These are phyloP conservation scores for Prosapia bicincta DNA, from an alignment of 2,888 invertebrate species.

Conservation along the genomic window DNA sequence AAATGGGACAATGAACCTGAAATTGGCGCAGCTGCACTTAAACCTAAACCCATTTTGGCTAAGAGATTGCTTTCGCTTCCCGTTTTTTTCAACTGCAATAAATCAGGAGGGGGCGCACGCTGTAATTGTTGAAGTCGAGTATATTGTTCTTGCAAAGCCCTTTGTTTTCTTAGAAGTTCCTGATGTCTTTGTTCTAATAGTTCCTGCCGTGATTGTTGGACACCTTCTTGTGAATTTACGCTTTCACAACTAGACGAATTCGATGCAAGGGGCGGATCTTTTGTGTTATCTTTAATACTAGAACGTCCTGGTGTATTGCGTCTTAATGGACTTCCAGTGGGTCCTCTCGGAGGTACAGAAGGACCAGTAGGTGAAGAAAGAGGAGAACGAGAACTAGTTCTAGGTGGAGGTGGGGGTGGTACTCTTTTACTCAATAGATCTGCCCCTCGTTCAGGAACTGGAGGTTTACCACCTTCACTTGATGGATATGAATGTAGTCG, in stretches of 20 bases:
- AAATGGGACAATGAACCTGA: slow-evolving; percentile 63
- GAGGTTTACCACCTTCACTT: slow-evolving; percentile 72
- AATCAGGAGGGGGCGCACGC: slow-evolving; percentile 61
- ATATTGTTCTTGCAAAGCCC: slow-evolving; percentile 87
- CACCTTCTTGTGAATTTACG: slow-evolving; percentile 68
- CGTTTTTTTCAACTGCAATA: slow-evolving; percentile 68
- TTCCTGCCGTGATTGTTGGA: slow-evolving; percentile 58
- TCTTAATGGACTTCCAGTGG: slow-evolving; percentile 46
- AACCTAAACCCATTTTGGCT: slow-evolving; percentile 74
- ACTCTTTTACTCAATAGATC: slow-evolving; percentile 73
- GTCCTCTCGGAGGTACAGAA: slow-evolving; percentile 55
- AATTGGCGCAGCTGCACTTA: slow-evolving; percentile 50
- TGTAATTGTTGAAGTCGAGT: slow-evolving; percentile 85
- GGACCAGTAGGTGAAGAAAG: slow-evolving; percentile 79
- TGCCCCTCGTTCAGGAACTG: slow-evolving; percentile 76
- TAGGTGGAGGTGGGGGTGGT: slow-evolving; percentile 90
- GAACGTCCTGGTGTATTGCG: slow-evolving; percentile 46
- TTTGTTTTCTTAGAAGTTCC: slow-evolving; percentile 82
- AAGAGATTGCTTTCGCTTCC: slow-evolving; percentile 85
- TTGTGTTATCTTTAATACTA: slow-evolving; percentile 47
- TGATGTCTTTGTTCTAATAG: slow-evolving; percentile 82
- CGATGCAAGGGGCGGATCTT: slow-evolving; percentile 54
- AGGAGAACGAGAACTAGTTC: slow-evolving; percentile 85
- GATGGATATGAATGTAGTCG: slow-evolving; percentile 83
- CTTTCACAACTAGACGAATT: slow-evolving; percentile 74